Evolutionary conservation across 2,113 vertebrate genomes (phyloP), one percentile per base, ranked within the genome.

Genomic region (Herpetotheres cachinnans): DNA sequence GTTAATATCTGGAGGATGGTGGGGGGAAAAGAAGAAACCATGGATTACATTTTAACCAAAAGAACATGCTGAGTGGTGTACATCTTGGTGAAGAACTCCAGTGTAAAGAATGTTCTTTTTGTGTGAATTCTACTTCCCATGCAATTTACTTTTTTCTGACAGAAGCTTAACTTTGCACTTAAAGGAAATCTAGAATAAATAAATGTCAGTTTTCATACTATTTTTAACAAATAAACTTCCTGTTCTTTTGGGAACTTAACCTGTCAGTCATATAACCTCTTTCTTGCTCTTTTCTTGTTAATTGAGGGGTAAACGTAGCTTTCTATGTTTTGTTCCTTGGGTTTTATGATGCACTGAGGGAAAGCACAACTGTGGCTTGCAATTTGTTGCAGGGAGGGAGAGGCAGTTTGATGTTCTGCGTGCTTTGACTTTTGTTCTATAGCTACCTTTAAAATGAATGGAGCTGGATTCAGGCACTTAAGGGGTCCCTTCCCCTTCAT

Each of bases 1-100:
- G 12, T 42, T 76, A 50, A 69, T 13, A 14, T 66, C 40, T 93
- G 55, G 11, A 56, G 65, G 49, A n/a, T 46, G 47, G 5, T 12
- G 4, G 30, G 8, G 14, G 0, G 0, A 3, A 21, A n/a, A 34
- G 42, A 11, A 36, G 3, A 82, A 82, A 69, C 2, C 2, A 21
- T 25, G 5, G 42, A 25, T 82, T 71, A 4, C 12, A 15, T 62
- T 55, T 55, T 67, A 80, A 62, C 40, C 15, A 55, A 72, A 76
- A 81, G 42, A 63, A 69, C 10, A 10, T 10, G 34, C 30, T 83
- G 52, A 56, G 40, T 89, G 46, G 22, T 44, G 24, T 44, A 34
- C 3, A 8, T 11, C 40, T 88, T 63, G 67, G 30, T 25, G 34
- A 67, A 82, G 26, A 56, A 20, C 34, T 82, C 18, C 13, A 6